Conservation (phyloP, 2,888 invertebrate genomes). For the Mamestra brassicae region DNA sequence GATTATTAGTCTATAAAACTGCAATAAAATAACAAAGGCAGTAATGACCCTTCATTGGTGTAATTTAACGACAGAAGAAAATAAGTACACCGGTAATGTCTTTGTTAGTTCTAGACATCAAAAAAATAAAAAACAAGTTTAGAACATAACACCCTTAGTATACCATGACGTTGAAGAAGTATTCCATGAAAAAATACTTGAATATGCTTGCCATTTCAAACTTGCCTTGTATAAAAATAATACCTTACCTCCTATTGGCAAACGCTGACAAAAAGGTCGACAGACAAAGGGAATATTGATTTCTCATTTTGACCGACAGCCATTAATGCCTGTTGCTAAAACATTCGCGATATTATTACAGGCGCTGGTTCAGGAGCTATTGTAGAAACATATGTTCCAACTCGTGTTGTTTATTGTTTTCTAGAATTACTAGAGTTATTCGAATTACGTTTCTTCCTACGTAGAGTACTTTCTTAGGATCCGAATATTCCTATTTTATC, state of each 20-base stretch:
- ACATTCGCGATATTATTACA: conserved; percentile 28
- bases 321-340: conserved; percentile 28
- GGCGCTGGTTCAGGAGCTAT: background rate
- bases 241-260: conserved; percentile 23
- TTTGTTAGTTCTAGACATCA: background rate
- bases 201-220: conserved; percentile 10
- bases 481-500: background rate
- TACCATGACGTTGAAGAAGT: background rate
- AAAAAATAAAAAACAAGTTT: background rate
- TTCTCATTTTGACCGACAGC: conserved; percentile 41
- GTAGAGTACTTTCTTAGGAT: background rate
- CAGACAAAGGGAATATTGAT: conserved; percentile 54
- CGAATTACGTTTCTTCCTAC: background rate
- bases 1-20: conserved; percentile 74
- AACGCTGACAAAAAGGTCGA: conserved; percentile 43
- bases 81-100: background rate
- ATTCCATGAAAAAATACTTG: background rate
- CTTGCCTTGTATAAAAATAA: conserved; percentile 8
- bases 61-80: background rate
- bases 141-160: background rate
- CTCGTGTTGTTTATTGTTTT: conserved; percentile 4
- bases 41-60: background rate
- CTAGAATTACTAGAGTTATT: background rate
- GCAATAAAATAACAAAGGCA: conserved; percentile 32
- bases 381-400: conserved; percentile 1